Conservation (phyloP, 2,888 invertebrate genomes). For the Hedychridium roseum region DNA sequence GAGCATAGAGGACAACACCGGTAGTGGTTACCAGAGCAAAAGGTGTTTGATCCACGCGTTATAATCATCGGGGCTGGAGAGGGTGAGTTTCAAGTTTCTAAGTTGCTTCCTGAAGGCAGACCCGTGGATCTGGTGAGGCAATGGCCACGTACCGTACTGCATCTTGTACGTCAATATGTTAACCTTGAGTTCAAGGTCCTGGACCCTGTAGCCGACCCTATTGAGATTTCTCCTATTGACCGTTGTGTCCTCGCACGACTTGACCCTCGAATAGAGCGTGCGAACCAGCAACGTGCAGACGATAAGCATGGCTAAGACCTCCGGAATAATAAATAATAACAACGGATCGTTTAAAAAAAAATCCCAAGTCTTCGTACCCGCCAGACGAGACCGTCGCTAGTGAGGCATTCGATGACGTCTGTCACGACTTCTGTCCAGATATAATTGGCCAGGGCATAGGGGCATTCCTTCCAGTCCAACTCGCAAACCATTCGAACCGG, state of each 20-base stretch:
- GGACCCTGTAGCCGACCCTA: slow-evolving; percentile 45
- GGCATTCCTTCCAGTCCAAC: slow-evolving; percentile 49
- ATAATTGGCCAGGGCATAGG: slow-evolving; percentile 46
- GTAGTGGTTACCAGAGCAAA: slow-evolving; percentile 36
- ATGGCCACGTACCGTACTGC: slow-evolving; percentile 55
- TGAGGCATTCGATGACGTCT: slow-evolving; percentile 52
- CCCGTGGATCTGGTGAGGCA: slow-evolving; percentile 40
- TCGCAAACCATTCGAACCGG: slow-evolving; percentile 48
- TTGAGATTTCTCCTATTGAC: slow-evolving; percentile 36
- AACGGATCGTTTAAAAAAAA: background rate
- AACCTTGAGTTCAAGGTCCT: slow-evolving; percentile 53
- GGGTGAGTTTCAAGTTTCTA: slow-evolving; percentile 33
- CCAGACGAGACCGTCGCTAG: slow-evolving; percentile 46
- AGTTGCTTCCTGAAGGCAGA: slow-evolving; percentile 28
- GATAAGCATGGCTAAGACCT: slow-evolving; percentile 42
- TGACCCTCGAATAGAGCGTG: slow-evolving; percentile 37
- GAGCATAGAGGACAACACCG: background rate
- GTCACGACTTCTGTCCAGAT: slow-evolving; percentile 56
- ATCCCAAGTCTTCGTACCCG: slow-evolving; percentile 36
- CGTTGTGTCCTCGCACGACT: slow-evolving; percentile 26
- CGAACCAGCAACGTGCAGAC: slow-evolving; percentile 37
- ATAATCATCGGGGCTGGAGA: slow-evolving; percentile 41
- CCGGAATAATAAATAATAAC: slow-evolving; percentile 8
- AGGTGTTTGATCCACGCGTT: slow-evolving; percentile 47
- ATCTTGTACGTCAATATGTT: slow-evolving; percentile 55